A percentile compares a stretch with the other conserved stretches of the same genome.
These are phyloP conservation scores for Chloromyia formosa DNA, from an alignment of 2,888 invertebrate species.

Conservation along the genomic window DNA sequence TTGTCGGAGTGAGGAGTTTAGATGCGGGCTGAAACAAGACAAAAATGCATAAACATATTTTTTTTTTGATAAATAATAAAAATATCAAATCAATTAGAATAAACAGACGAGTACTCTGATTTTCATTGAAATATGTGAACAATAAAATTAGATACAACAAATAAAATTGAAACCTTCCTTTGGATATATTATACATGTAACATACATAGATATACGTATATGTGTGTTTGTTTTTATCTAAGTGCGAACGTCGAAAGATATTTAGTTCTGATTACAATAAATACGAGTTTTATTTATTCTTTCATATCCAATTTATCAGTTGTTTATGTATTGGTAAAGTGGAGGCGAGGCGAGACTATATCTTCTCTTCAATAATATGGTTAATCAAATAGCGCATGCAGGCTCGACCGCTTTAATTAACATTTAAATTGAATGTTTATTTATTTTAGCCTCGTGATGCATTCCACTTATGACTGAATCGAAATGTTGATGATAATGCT, in stretches of 20 bases:
- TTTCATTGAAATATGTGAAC: too few relatives aligned
- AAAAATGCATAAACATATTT: not conserved
- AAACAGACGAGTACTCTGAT: too few relatives aligned
- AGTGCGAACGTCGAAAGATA: too few relatives aligned
- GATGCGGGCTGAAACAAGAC: constrained; percentile 39
- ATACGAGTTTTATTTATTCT: not conserved
- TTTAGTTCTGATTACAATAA: not conserved
- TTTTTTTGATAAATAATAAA: too few relatives aligned
- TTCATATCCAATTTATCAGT: constrained; percentile 8
- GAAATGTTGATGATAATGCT: not conserved
- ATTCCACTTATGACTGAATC: not conserved
- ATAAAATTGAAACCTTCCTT: too few relatives aligned
- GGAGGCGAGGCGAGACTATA: not conserved
- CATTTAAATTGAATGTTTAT: constrained; percentile 29
- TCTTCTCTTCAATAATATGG: too few relatives aligned
- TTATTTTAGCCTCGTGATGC: not conserved
- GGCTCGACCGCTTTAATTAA: constrained; percentile 12
- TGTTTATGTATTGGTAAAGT: constrained; percentile 6
- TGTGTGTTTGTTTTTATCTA: not conserved
- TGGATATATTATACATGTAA: too few relatives aligned
- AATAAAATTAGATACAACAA: too few relatives aligned
- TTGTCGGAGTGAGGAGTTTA: constrained; percentile 38
- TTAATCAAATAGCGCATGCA: constrained; percentile 28
- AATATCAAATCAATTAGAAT: too few relatives aligned
- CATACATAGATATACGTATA: too few relatives aligned